These are phyloP conservation scores for Mus minutoides DNA, from an alignment of 2,797 vertebrate species.

Conservation along the genomic window DNA sequence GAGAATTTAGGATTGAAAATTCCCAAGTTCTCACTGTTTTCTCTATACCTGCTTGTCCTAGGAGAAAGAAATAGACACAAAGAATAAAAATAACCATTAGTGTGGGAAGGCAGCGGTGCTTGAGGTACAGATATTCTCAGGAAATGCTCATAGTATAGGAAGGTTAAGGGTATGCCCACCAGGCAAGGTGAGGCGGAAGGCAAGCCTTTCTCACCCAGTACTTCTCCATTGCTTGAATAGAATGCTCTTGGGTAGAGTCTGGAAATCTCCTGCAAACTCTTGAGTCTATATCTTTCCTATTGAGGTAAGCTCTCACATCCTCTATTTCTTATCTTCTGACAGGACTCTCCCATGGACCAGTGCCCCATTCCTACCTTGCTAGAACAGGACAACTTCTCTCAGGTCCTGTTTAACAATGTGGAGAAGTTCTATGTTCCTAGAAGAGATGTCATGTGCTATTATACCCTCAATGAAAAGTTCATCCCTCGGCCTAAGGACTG, in stretches of 20 bases:
- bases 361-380: conserved; percentile 79
- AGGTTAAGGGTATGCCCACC: background rate
- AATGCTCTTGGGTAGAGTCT: conserved; percentile 49
- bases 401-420: conserved; percentile 91
- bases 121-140: background rate
- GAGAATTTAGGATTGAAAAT: background rate
- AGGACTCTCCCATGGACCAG: conserved; percentile 87
- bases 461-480: conserved; percentile 86
- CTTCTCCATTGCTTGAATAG: conserved; percentile 16
- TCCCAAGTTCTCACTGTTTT: background rate
- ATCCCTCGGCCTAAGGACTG: conserved; percentile 90
- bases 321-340: background rate
- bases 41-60: background rate
- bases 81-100: background rate
- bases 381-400: conserved; percentile 87
- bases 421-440: conserved; percentile 88
- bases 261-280: background rate
- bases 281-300: background rate
- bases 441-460: conserved; percentile 88
- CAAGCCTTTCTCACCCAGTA: background rate
- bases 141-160: background rate
- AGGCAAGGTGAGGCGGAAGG: conserved; percentile 66
- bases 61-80: background rate
- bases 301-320: background rate
- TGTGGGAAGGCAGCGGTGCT: background rate